These are phyloP conservation scores for Echiichthys vipera DNA, from an alignment of 2,797 vertebrate genomes.

Conservation along the genomic window DNA sequence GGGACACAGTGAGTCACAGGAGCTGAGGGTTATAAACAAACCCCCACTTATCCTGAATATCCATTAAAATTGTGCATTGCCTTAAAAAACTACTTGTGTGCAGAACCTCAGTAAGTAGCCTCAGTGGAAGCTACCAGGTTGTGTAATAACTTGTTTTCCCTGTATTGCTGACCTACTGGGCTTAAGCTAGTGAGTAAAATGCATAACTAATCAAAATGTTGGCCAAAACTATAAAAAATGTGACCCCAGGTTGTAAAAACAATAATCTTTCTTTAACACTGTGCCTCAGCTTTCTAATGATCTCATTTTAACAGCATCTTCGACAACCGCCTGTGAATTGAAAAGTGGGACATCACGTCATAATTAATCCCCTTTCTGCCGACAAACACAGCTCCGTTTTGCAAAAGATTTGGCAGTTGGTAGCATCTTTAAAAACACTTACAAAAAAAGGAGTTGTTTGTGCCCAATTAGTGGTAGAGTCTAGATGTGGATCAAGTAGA, in stretches of 20 bases:
- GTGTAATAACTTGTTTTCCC: background rate
- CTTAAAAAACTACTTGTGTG: background rate
- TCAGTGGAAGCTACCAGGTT: background rate
- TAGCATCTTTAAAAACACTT: constrained; percentile 72
- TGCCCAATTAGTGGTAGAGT: constrained; percentile 20
- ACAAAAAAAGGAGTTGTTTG: constrained; percentile 57
- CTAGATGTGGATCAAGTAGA: constrained; percentile 32
- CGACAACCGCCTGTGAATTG: background rate
- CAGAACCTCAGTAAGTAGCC: background rate
- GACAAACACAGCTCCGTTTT: constrained; percentile 34
- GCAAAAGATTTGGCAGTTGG: constrained; percentile 66
- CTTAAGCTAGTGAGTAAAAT: constrained; percentile 4
- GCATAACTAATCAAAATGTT: background rate
- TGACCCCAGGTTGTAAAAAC: background rate
- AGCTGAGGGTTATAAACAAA: background rate
- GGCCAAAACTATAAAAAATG: background rate
- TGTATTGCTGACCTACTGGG: background rate
- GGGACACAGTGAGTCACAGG: background rate
- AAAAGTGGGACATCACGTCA: constrained; percentile 16
- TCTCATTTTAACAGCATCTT: background rate
- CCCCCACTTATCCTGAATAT: background rate
- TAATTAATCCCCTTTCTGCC: constrained; percentile 5
- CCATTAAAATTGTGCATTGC: constrained; percentile 4
- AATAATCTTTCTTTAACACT: constrained; percentile 8
- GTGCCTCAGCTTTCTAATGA: constrained; percentile 27